Base-by-base conservation (phyloP, 1,140 invertebrate species). In the Cardiocondyla obscurior region DNA sequence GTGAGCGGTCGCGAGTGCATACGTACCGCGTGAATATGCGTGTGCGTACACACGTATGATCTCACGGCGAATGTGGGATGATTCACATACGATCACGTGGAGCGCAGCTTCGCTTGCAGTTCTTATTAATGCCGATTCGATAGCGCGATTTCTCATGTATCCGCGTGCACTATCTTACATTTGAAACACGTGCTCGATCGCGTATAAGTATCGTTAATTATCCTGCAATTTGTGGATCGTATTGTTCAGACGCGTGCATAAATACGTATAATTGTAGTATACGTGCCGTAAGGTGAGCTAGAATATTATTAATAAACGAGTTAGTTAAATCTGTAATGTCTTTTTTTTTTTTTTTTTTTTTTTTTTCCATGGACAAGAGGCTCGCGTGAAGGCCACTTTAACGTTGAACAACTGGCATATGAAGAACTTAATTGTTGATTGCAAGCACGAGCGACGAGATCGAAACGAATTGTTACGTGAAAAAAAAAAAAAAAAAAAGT, bases 251-350 rank as follows among this genome's bases (percentile, higher is more conserved):
- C 65, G 53, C 51, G 51, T 77, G 10, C 58, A 25, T 30, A 69
- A 85, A 70, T 69, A 28, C 53, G 51, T 58, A 14, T 70, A 86
- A 86, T 87, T 87, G n/a, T n/a, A 87, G 70, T 49, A 39, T 44
- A 42, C n/a, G 44, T 5, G n/a, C n/a, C 65, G 39, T 60, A 55
- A 82, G 46, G 51, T 73, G 42, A 82, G 46, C 53, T 30, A 22
- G 70, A 79, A 84, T 86, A 81, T 81, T 74, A 84, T 87, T 87
- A 86, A 77, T 25, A 62, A 46, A 73, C 39, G 73, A 83, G 81
- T 87, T 81, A 57, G 81, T 72, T 86, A 76, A 87, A 87, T 86
- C 58, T 69, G 42, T 10, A 1, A 44, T 60, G 62, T 81, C 46
- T 19, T 39, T n/a, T n/a, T n/a, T n/a, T n/a, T n/a, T n/a, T n/a